A percentile compares a stretch with the other conserved stretches of the same genome.
Evolutionary conservation across 2,888 invertebrate genomes (phyloP).

Genomic region (Oxyteleia sp.): DNA sequence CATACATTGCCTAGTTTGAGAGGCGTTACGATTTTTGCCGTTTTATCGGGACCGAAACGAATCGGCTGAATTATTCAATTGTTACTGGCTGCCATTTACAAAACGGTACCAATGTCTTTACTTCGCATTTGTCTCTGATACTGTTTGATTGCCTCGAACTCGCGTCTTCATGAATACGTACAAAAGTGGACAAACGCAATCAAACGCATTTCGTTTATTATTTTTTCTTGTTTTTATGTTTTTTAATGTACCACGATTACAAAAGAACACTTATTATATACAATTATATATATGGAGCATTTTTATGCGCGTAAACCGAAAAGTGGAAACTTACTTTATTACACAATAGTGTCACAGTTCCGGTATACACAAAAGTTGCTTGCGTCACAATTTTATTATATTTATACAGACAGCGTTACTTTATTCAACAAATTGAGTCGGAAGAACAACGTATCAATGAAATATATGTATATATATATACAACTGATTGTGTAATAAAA

Average conservation of each 20-base stretch:
- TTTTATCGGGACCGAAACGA: slow-evolving; percentile 76
- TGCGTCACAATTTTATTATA: slow-evolving; percentile 5
- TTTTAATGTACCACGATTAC: slow-evolving; percentile 7
- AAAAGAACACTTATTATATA: slow-evolving; percentile 37
- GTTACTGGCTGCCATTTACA: slow-evolving; percentile 27
- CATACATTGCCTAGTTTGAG: slow-evolving; percentile 78
- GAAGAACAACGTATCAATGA: slow-evolving; percentile 22
- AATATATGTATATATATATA: too few relatives aligned
- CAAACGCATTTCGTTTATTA: not conserved
- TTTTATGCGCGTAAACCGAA: not conserved
- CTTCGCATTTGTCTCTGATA: not conserved
- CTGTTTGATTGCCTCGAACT: slow-evolving; percentile 10
- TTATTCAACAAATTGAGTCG: not conserved
- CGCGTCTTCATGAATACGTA: slow-evolving; percentile 21
- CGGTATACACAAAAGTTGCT: not conserved
- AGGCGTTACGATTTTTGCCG: slow-evolving; percentile 85
- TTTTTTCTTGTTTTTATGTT: not conserved
- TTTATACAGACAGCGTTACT: slow-evolving; percentile 16
- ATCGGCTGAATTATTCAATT: slow-evolving; percentile 19
- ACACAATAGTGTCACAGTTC: not conserved
- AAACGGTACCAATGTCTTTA: not conserved
- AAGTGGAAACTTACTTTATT: not conserved
- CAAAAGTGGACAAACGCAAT: slow-evolving; percentile 34
- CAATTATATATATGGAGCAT: slow-evolving; percentile 11
- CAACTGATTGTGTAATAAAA: slow-evolving; percentile 33